Base-by-base conservation (phyloP, 2,113 vertebrate species). In the Bostrychus sinensis region DNA sequence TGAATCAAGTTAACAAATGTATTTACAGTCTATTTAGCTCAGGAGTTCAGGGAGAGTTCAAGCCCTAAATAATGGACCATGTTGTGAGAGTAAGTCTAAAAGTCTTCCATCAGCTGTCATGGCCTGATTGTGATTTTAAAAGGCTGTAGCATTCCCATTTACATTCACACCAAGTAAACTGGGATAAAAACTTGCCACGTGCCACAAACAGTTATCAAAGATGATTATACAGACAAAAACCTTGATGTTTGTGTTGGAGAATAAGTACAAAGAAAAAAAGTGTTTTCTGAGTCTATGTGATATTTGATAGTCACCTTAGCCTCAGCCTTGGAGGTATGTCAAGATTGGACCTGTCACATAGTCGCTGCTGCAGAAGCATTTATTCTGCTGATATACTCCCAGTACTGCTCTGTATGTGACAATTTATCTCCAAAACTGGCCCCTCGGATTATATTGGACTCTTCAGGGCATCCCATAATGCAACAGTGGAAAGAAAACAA, bases 271-370 rank as follows among this genome's bases (percentile, higher is more conserved):
- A 46, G 11, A 37, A 43, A 50, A 41, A 71, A 66, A 76, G 61
- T 17, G 68, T 68, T 80, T 39, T 62, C 68, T 61, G 5, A 64
- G 20, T 57, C 58, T 76, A 72, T 56, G 43, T 14, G 51, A 34
- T 68, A 43, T 74, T 73, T 80, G 80, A 83, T 70, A 78, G 78
- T 81, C 87, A 81, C 81, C 66, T 72, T 62, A 20, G 51, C 65
- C 41, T 72, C 62, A 62, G 66, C 72, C 75, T 73, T 19, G 42
- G 57, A 80, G 66, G 46, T 46, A 34, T 50, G 56, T 64, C 70
- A 56, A 54, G 75, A 82, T 83, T 70, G 69, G n/a, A 41, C 46
- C 66, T 83, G 82, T 80, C 76, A 67, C 71, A 26, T 56, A 23
- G 46, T 53, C n/a, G 65, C 19, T 43, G 32, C 20, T 46, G 68